These are phyloP conservation scores for Nixonia krombeini DNA, from an alignment of 1,140 invertebrate species.

Conservation along the genomic window DNA sequence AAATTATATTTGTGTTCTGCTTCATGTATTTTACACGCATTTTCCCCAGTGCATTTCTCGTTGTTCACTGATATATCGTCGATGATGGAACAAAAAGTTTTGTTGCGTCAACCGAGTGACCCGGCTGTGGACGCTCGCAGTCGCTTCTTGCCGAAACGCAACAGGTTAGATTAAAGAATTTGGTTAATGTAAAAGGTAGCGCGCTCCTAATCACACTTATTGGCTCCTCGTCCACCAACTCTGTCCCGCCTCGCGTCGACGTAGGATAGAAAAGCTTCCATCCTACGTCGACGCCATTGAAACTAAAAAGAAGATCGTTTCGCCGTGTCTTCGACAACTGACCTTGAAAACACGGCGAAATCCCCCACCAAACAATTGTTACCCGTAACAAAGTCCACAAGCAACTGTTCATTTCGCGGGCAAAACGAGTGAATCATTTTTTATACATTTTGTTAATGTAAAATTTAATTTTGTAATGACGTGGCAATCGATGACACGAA, in stretches of 20 bases:
- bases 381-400: no score
- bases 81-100: not conserved
- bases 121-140: not conserved
- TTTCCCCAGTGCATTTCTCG: conserved; percentile 28
- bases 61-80: not conserved
- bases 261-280: not conserved
- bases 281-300: not conserved
- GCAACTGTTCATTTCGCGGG: no score
- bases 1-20: no score
- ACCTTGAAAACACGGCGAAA: not conserved
- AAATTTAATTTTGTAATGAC: no score
- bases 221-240: conserved; percentile 5
- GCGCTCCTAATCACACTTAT: conserved; percentile 11
- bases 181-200: conserved; percentile 23
- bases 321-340: not conserved
- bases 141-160: conserved; percentile 6
- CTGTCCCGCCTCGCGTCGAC: not conserved
- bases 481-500: no score
- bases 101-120: not conserved
- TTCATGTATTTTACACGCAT: no score
- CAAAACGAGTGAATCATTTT: no score
- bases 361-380: no score
- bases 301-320: not conserved
- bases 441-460: no score
- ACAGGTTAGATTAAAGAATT: conserved; percentile 27